Evolutionary conservation across 1,140 invertebrate species (phyloP).

Genomic region (Heliconius melpomene): DNA sequence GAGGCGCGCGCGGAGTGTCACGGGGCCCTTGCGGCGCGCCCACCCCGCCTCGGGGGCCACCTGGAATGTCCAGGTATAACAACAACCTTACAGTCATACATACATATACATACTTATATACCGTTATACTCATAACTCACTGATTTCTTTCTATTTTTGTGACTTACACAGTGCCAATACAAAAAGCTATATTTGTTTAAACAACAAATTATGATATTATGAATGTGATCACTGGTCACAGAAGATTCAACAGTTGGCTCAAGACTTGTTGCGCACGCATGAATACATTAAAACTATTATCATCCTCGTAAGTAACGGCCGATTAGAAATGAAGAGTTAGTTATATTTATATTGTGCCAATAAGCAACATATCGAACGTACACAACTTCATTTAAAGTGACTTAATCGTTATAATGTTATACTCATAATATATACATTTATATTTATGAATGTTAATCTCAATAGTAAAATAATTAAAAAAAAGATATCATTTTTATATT

Average conservation of each 20-base stretch:
- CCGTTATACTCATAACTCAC: background rate
- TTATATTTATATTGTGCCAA: background rate
- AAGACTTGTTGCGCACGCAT: conserved; percentile 75
- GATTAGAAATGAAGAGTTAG: conserved; percentile 2
- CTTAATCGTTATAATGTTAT: too few species aligned
- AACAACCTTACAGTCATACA: conserved; percentile 6
- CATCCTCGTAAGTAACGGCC: conserved; percentile 38
- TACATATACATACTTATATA: background rate
- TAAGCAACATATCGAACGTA: background rate
- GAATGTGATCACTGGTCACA: conserved; percentile 49
- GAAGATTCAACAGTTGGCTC: conserved; percentile 72
- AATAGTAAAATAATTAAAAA: background rate
- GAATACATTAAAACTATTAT: conserved; percentile 66
- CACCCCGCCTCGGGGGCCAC: conserved; percentile 86
- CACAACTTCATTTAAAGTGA: too few species aligned
- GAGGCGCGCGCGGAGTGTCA: conserved; percentile 82
- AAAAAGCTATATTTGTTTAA: conserved; percentile 37
- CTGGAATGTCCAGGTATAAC: conserved; percentile 85
- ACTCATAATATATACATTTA: too few species aligned
- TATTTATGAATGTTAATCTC: background rate
- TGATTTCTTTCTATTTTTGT: background rate
- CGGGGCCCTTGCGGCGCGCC: conserved; percentile 83
- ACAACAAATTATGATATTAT: conserved; percentile 42
- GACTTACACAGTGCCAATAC: background rate
- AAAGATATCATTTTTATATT: background rate